Percentiles rank a stretch among this genome's conserved stretches.
These are phyloP conservation scores for Cirrhinus molitorella DNA, from an alignment of 2,797 vertebrate species.

Conservation along the genomic window DNA sequence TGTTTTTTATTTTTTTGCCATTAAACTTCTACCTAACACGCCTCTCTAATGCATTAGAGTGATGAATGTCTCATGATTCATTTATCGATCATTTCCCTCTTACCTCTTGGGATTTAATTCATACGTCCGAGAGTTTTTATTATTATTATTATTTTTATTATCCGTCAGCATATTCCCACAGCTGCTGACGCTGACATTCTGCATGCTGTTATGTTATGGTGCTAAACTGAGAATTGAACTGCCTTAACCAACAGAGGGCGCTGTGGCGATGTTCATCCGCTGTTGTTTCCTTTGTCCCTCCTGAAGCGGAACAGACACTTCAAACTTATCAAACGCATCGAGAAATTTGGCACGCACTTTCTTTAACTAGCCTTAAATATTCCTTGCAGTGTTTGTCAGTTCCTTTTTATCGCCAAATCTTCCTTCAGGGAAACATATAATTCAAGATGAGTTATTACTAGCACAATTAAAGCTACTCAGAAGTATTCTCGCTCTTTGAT, in stretches of 20 bases:
- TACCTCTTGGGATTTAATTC: conserved; percentile 10
- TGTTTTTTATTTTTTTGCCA: conserved; percentile 21
- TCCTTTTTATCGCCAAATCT: conserved; percentile 53
- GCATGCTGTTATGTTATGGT: conserved; percentile 24
- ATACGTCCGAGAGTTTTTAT: neutral
- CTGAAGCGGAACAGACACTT: neutral
- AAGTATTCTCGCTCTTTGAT: neutral
- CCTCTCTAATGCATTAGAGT: conserved; percentile 32
- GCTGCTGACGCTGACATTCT: neutral
- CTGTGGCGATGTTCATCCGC: conserved; percentile 8
- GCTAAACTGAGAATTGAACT: conserved; percentile 8
- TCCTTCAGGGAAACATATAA: conserved; percentile 38
- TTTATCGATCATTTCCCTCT: conserved; percentile 49
- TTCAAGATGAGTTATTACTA: neutral
- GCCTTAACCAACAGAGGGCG: conserved; percentile 43
- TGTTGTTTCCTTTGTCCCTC: neutral
- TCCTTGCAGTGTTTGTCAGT: neutral
- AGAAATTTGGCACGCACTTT: too few species aligned
- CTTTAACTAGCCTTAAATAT: neutral
- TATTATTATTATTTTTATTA: neutral
- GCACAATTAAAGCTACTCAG: neutral
- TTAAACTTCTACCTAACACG: conserved; percentile 44
- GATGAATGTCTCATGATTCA: conserved; percentile 45
- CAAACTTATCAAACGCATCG: neutral
- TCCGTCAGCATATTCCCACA: conserved; percentile 17